These are phyloP conservation scores for Crotalus helleri DNA, from an alignment of 2,113 vertebrate genomes.

Conservation along the genomic window DNA sequence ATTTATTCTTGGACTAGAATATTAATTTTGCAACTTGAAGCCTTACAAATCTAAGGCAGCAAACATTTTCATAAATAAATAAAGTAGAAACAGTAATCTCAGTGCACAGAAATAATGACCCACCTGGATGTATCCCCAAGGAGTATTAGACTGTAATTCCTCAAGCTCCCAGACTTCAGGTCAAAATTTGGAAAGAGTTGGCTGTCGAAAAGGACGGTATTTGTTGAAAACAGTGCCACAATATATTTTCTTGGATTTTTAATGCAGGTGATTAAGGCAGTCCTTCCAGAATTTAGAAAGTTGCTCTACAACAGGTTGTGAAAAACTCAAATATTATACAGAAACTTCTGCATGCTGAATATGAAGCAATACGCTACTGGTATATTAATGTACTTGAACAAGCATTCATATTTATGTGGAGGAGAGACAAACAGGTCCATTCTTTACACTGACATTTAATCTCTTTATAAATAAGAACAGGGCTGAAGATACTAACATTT, in stretches of 20 bases:
- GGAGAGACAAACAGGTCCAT: not conserved
- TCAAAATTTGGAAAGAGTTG: not conserved
- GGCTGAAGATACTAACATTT: not conserved
- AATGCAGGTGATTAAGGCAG: not conserved
- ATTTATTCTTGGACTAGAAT: not conserved
- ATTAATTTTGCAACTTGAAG: not conserved
- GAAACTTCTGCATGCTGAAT: not conserved
- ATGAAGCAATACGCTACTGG: not conserved
- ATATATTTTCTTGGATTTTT: not conserved
- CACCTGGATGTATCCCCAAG: not conserved
- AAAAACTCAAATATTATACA: not conserved
- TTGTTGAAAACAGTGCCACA: not conserved
- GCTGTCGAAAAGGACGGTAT: rapidly evolving
- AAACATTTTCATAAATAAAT: not conserved
- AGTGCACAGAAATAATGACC: not conserved
- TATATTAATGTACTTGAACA: not conserved
- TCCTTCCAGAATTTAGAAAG: not conserved
- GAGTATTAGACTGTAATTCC: not conserved
- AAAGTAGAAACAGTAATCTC: not conserved
- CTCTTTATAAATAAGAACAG: not conserved
- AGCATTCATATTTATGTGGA: not conserved
- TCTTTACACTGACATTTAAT: not conserved
- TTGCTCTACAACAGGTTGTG: not conserved
- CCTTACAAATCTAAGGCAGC: not conserved
- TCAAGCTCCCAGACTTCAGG: not conserved